A percentile compares a stretch with the other conserved stretches of the same genome.
These are phyloP conservation scores for Aphelinus certus DNA, from an alignment of 1,140 invertebrate species.

Conservation along the genomic window DNA sequence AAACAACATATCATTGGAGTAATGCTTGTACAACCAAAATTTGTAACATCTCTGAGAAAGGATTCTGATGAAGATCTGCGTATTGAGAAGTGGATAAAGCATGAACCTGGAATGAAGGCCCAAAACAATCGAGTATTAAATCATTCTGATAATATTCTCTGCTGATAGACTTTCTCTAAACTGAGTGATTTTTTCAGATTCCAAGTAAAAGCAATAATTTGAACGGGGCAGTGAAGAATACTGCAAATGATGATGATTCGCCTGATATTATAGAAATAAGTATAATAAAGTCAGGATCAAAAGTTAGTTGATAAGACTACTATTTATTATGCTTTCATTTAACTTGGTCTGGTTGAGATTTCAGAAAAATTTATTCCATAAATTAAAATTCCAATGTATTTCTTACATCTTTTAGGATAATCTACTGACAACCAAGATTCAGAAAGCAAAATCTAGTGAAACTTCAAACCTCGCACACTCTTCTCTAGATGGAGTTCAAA, in stretches of 20 bases:
- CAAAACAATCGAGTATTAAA: slow-evolving; percentile 17
- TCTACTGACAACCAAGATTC: too few relatives aligned
- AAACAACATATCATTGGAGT: slow-evolving; percentile 5
- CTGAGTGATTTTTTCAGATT: not conserved
- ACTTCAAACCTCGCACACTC: too few relatives aligned
- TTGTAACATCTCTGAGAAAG: not conserved
- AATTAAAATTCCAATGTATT: too few relatives aligned
- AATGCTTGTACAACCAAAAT: slow-evolving; percentile 17
- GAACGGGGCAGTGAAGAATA: not conserved
- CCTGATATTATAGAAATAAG: not conserved
- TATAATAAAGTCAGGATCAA: not conserved
- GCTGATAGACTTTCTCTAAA: not conserved
- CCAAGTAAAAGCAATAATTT: not conserved
- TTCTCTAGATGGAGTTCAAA: too few relatives aligned
- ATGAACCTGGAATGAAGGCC: not conserved
- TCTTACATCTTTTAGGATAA: too few relatives aligned
- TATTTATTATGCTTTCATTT: too few relatives aligned
- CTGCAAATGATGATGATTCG: not conserved
- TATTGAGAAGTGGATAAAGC: slow-evolving; percentile 36
- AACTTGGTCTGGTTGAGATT: too few relatives aligned
- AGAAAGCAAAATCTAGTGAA: too few relatives aligned
- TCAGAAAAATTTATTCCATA: too few relatives aligned
- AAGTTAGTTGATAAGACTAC: too few relatives aligned
- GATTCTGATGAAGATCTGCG: slow-evolving; percentile 22
- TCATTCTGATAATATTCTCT: not conserved